Conservation (phyloP, 2,888 invertebrate species). For the Oscheius sp. region DNA sequence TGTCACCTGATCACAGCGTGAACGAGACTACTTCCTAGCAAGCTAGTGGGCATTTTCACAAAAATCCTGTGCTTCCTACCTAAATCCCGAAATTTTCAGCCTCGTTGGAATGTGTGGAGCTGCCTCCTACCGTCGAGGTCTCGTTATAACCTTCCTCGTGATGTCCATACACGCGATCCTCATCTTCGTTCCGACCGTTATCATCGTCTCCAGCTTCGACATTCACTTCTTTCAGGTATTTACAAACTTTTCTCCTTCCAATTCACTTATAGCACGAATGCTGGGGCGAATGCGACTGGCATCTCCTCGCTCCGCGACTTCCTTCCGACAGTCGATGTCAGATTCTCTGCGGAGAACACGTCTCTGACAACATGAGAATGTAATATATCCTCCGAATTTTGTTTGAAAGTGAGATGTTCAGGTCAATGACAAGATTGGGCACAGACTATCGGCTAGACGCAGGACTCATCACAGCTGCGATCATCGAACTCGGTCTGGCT, state of each 20-base stretch:
- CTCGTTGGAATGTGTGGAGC: slow-evolving; percentile 66
- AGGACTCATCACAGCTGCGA: slow-evolving; percentile 62
- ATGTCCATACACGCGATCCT: slow-evolving; percentile 67
- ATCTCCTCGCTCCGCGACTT: slow-evolving; percentile 64
- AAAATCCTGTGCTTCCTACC: background rate
- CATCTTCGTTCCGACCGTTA: slow-evolving; percentile 67
- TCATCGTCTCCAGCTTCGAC: slow-evolving; percentile 67
- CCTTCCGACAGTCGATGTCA: slow-evolving; percentile 67
- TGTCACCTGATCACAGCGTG: too few species aligned
- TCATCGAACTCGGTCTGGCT: slow-evolving; percentile 58
- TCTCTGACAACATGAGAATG: slow-evolving; percentile 63
- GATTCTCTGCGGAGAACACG: slow-evolving; percentile 66
- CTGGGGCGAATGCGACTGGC: slow-evolving; percentile 70
- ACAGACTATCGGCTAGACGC: slow-evolving; percentile 69
- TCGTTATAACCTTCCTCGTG: slow-evolving; percentile 66
- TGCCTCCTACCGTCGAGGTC: slow-evolving; percentile 65
- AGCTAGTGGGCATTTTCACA: too few species aligned
- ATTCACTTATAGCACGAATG: slow-evolving; percentile 61
- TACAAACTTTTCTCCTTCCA: background rate
- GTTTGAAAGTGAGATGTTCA: slow-evolving; percentile 39
- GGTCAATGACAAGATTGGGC: slow-evolving; percentile 69
- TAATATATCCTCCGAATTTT: slow-evolving; percentile 27
- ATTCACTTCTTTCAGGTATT: slow-evolving; percentile 69
- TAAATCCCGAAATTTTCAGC: slow-evolving; percentile 43
- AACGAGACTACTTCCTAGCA: too few species aligned